Conservation (phyloP, 2,797 vertebrate species). For the Tenualosa ilisha region DNA sequence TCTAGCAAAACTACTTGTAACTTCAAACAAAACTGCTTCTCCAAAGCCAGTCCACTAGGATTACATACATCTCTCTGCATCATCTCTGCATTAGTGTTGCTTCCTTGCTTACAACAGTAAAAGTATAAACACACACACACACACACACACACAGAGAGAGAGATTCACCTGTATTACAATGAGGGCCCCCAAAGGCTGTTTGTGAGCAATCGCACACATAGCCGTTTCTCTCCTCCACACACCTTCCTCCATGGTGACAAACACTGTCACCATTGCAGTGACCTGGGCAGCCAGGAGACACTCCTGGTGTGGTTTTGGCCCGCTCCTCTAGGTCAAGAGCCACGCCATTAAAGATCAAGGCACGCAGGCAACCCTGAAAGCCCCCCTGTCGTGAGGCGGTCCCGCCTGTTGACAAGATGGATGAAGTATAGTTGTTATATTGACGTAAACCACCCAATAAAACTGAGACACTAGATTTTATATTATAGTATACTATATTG, state of each 20-base stretch:
- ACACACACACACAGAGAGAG: background rate
- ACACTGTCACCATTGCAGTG: conserved; percentile 82
- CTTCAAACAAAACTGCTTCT: background rate
- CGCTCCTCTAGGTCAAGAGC: conserved; percentile 82
- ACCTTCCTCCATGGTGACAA: conserved; percentile 82
- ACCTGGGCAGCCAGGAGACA: conserved; percentile 81
- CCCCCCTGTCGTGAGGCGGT: conserved; percentile 80
- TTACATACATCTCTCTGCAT: no score
- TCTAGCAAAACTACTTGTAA: background rate
- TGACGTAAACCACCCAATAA: no score
- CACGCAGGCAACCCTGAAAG: conserved; percentile 82
- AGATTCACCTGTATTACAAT: conserved; percentile 77
- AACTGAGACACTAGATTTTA: no score
- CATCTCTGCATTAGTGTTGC: background rate
- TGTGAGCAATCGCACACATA: conserved; percentile 81
- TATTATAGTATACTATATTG: no score
- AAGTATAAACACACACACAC: background rate
- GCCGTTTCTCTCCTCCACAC: conserved; percentile 80
- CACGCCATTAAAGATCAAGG: conserved; percentile 79
- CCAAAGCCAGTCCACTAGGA: background rate
- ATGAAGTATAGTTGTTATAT: background rate
- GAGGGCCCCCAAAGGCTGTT: conserved; percentile 80
- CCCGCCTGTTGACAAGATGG: conserved; percentile 68
- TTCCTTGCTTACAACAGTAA: background rate
- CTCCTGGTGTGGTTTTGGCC: conserved; percentile 78